Evolutionary conservation across 1,140 invertebrate species (phyloP).

Genomic region (Chelonus insularis): DNA sequence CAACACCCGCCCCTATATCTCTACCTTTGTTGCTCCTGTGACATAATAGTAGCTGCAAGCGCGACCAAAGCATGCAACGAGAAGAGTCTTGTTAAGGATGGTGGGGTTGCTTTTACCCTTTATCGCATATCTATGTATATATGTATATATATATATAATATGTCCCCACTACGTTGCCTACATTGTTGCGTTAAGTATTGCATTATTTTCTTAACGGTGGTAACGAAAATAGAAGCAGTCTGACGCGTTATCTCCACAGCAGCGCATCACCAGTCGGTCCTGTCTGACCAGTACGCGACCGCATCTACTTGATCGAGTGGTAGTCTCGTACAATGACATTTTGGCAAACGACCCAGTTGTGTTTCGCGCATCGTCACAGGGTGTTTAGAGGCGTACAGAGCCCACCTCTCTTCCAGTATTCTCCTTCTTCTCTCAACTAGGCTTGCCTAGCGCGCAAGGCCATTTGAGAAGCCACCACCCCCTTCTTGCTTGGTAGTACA

Average conservation of each 20-base stretch:
- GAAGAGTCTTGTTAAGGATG: background rate
- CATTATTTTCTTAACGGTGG: constrained; percentile 60
- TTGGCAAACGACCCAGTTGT: constrained; percentile 43
- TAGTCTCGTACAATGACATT: constrained; percentile 19
- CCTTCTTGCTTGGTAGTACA: constrained; percentile 19
- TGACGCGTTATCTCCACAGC: constrained; percentile 27
- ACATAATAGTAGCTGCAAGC: constrained; percentile 27
- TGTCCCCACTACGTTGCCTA: constrained; percentile 40
- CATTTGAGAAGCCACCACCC: constrained; percentile 37
- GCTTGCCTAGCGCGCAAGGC: constrained; percentile 43
- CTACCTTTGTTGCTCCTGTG: constrained; percentile 33
- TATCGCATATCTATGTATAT: constrained; percentile 1
- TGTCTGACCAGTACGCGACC: background rate
- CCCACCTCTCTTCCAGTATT: background rate
- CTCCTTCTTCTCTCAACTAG: constrained; percentile 20
- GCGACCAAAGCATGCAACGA: constrained; percentile 13
- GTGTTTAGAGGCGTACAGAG: constrained; percentile 35
- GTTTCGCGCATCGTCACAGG: constrained; percentile 38
- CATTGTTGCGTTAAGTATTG: constrained; percentile 58
- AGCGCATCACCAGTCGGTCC: background rate
- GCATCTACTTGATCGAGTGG: background rate
- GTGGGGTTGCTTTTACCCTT: constrained; percentile 3
- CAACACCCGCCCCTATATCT: constrained; percentile 39
- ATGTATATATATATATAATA: too few relatives aligned
- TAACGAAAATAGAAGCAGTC: constrained; percentile 50